A percentile compares a stretch with the other conserved stretches of the same genome.
These are phyloP conservation scores for Ophiodon elongatus DNA, from an alignment of 2,113 vertebrate species.

Conservation along the genomic window DNA sequence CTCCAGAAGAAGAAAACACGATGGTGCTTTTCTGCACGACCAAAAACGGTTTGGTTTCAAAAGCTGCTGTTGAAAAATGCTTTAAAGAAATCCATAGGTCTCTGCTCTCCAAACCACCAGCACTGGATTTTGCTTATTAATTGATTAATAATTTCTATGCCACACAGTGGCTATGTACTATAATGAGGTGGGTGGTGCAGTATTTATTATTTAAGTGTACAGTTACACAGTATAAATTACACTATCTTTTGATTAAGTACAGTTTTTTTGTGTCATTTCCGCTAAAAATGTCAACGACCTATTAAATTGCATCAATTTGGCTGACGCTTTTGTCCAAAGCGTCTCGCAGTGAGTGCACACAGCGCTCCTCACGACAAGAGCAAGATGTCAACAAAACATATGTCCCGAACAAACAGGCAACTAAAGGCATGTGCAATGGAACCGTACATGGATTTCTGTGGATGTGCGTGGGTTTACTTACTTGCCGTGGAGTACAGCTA, in stretches of 20 bases:
- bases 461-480: slow-evolving; percentile 77
- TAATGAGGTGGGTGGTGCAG: not conserved
- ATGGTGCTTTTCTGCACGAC: not conserved
- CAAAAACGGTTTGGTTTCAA: not conserved
- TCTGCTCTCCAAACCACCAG: not conserved
- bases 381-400: not conserved
- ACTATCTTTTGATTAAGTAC: not conserved
- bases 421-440: not conserved
- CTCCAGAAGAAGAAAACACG: not conserved
- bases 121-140: not conserved
- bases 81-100: not conserved
- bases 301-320: not conserved
- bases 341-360: not conserved
- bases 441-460: not conserved
- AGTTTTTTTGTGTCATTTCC: not conserved
- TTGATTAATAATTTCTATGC: slow-evolving; percentile 4
- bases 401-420: not conserved
- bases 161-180: not conserved
- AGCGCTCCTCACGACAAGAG: not conserved
- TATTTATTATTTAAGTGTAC: not conserved
- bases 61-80: not conserved
- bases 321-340: not conserved
- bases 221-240: not conserved
- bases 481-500: slow-evolving; percentile 96
- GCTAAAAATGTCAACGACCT: not conserved